A percentile compares a stretch with the other conserved stretches of the same genome.
Conservation (phyloP, 2,888 invertebrate genomes). For the Slavum lentiscoides region DNA sequence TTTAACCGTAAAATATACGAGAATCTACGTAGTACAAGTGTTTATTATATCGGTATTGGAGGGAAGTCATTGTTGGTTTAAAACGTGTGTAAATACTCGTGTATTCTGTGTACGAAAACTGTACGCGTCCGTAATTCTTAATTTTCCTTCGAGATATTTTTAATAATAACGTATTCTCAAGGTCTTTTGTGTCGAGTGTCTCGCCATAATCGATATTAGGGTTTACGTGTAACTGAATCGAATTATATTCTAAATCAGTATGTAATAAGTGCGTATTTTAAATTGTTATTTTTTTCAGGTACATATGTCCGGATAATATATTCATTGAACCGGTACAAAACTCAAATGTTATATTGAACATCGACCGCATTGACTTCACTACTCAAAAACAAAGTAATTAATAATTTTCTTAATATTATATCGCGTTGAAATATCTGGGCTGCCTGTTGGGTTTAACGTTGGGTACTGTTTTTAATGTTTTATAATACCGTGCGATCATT, state of each 20-base stretch:
- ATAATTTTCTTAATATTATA: neutral
- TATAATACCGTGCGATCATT: neutral
- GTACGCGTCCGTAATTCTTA: too few species aligned
- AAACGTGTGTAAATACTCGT: too few species aligned
- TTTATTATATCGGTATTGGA: too few species aligned
- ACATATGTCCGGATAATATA: slow-evolving; percentile 86
- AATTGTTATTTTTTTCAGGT: slow-evolving; percentile 63
- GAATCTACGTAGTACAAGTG: too few species aligned
- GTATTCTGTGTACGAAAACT: too few species aligned
- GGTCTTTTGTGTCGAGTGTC: neutral
- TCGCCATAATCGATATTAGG: neutral
- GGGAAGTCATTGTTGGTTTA: too few species aligned
- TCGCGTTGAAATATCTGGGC: too few species aligned
- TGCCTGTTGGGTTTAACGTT: neutral
- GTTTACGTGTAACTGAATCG: neutral
- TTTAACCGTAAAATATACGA: too few species aligned
- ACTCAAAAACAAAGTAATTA: slow-evolving; percentile 43
- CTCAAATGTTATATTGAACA: slow-evolving; percentile 45
- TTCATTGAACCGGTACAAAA: slow-evolving; percentile 73
- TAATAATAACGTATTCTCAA: neutral
- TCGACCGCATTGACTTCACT: slow-evolving; percentile 58
- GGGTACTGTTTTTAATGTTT: neutral
- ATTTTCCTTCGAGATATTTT: too few species aligned
- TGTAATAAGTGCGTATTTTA: neutral
- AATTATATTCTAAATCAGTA: neutral